Conservation (phyloP, 1,140 invertebrate species). For the Atta colombica region DNA sequence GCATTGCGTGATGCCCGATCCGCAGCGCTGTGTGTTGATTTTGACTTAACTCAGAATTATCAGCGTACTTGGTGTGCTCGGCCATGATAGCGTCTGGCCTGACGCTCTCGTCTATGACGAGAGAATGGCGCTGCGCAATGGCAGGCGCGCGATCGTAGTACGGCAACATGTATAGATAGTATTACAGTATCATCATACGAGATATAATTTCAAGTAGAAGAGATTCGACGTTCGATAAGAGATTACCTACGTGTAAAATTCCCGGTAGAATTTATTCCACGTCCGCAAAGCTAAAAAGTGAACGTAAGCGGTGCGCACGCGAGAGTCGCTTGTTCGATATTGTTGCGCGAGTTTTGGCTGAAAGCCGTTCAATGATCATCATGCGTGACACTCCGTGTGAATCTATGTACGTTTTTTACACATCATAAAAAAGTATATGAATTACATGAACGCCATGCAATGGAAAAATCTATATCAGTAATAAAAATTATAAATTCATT, state of each 20-base stretch:
- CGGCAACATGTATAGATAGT: not conserved
- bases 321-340: slow-evolving; percentile 26
- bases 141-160: not conserved
- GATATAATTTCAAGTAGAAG: slow-evolving; percentile 19
- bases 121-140: slow-evolving; percentile 14
- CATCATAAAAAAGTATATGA: not conserved
- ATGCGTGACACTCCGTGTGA: not conserved
- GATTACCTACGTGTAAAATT: not conserved
- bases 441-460: not conserved
- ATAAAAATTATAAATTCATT: slow-evolving; percentile 21
- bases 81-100: slow-evolving; percentile 61
- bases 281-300: not conserved
- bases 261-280: not conserved
- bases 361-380: not conserved
- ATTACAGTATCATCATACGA: not conserved
- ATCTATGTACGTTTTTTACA: slow-evolving; percentile 1
- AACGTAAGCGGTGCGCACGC: not conserved
- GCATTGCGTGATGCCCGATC: slow-evolving; percentile 20
- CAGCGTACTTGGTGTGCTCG: slow-evolving; percentile 45
- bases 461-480: not conserved
- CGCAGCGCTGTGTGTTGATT: slow-evolving; percentile 51
- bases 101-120: not conserved
- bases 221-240: slow-evolving; percentile 1
- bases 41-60: slow-evolving; percentile 62
- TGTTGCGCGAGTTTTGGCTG: slow-evolving; percentile 46